A percentile compares a stretch with the other conserved stretches of the same genome.
These are phyloP conservation scores for Pachycephala philippinensis DNA, from an alignment of 2,113 vertebrate genomes.

Conservation along the genomic window DNA sequence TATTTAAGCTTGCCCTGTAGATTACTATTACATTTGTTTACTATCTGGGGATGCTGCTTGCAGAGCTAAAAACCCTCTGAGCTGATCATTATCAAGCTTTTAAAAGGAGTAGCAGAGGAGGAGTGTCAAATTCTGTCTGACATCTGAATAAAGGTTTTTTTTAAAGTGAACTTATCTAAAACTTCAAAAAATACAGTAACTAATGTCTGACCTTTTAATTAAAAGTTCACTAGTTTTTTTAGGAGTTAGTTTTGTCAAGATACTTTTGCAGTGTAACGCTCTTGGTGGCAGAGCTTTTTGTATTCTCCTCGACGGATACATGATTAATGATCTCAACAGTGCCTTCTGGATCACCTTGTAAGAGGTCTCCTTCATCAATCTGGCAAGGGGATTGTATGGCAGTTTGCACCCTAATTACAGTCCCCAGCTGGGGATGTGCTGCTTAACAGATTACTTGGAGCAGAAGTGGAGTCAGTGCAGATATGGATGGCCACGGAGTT, in stretches of 20 bases:
- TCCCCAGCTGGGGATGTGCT: conserved; percentile 56
- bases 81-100: neutral
- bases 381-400: conserved; percentile 47
- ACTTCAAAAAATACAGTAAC: neutral
- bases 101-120: neutral
- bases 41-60: conserved; percentile 16
- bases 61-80: neutral
- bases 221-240: neutral
- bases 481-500: neutral
- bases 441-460: conserved; percentile 53
- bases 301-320: conserved; percentile 27
- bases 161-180: neutral
- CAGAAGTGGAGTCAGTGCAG: neutral
- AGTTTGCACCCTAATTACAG: conserved; percentile 63
- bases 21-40: conserved; percentile 8
- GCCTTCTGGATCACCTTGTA: conserved; percentile 59
- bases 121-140: neutral
- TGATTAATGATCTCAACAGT: conserved; percentile 47
- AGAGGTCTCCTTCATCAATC: conserved; percentile 60
- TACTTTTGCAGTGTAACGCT: neutral
- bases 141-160: neutral
- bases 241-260: neutral
- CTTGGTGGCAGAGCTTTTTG: conserved; percentile 27
- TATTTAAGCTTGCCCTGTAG: conserved; percentile 1
- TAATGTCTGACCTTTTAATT: neutral